These are phyloP conservation scores for Panagrolaimus sp. DNA, from an alignment of 1,140 invertebrate genomes.

Conservation along the genomic window DNA sequence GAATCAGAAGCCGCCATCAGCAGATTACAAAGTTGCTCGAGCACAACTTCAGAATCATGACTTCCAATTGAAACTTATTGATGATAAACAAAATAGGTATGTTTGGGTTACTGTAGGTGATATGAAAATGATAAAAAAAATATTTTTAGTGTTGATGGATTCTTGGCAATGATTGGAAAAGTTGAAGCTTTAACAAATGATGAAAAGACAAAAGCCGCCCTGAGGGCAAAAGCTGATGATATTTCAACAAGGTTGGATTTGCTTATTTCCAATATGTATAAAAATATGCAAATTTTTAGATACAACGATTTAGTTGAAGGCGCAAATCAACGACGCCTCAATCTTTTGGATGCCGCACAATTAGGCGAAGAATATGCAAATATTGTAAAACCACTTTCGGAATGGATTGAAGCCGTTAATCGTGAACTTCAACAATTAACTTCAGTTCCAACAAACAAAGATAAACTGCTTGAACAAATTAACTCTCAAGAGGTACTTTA, in stretches of 20 bases:
- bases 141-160: constrained; percentile 76
- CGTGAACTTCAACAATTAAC: constrained; percentile 74
- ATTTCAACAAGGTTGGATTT: constrained; percentile 18
- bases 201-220: constrained; percentile 14
- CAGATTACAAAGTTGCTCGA: constrained; percentile 94
- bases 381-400: constrained; percentile 73
- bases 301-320: constrained; percentile 62
- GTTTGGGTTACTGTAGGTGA: constrained; percentile 62
- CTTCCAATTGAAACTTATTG: constrained; percentile 89
- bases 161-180: constrained; percentile 80
- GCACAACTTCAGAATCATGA: constrained; percentile 80
- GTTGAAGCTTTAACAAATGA: constrained; percentile 77
- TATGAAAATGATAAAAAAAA: too few relatives aligned
- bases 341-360: constrained; percentile 78
- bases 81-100: constrained; percentile 88
- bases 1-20: constrained; percentile 90
- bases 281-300: constrained; percentile 13
- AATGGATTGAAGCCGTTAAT: constrained; percentile 84
- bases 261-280: too few relatives aligned
- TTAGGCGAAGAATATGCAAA: constrained; percentile 68
- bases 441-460: constrained; percentile 38
- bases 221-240: constrained; percentile 39
- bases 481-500: constrained; percentile 25
- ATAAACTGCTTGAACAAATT: constrained; percentile 35
- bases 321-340: constrained; percentile 76